Base-by-base conservation (phyloP, 2,888 invertebrate species). In the Maniola hyperantus region DNA sequence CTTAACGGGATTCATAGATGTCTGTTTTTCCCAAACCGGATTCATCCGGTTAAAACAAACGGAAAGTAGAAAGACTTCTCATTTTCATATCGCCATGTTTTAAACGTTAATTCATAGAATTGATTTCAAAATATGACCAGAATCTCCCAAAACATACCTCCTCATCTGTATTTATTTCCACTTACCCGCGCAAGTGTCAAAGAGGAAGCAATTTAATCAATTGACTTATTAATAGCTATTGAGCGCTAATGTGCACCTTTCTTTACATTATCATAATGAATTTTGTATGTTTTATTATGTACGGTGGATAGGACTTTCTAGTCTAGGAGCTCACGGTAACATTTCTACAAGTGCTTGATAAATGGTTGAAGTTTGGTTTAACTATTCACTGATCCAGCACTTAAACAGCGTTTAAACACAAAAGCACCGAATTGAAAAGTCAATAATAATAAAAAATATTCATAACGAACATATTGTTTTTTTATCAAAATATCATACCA, bases 201-300 rank as follows among this genome's bases (percentile, higher is more conserved):
- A 39, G 33, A 55, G 15, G 33, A 53, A 53, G 51, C 51, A 53
- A 33, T 53, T 26, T 33, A 11, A 13, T 36, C 18, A 55, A 57
- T 13, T 39, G 57, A 42, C 20, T 13, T 20, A 15, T 10, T 54
- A 13, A 20, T 15, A 26, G 13, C 33, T 15, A 15, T 8, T 13
- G 18, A 39, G 33, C 55, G 18, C 15, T 34, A 10, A 36, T 18
- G 36, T 10, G n/a, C n/a, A n/a, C 15, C 5, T 55, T 55, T 34
- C 36, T 15, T 55, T 34, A 15, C 18, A 15, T 33, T 59, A 13
- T 20, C 20, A 20, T 20, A 58, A 58, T 46, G 42, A 59, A 59
- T 33, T 46, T 59, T 59, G 59, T 59, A 59, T 59, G 46, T 46
- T 42, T 46, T 59, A 48, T 48, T 48, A 15, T 46, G 20, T 42